Conservation (phyloP, 2,888 invertebrate species). For the Blomia tropicalis region DNA sequence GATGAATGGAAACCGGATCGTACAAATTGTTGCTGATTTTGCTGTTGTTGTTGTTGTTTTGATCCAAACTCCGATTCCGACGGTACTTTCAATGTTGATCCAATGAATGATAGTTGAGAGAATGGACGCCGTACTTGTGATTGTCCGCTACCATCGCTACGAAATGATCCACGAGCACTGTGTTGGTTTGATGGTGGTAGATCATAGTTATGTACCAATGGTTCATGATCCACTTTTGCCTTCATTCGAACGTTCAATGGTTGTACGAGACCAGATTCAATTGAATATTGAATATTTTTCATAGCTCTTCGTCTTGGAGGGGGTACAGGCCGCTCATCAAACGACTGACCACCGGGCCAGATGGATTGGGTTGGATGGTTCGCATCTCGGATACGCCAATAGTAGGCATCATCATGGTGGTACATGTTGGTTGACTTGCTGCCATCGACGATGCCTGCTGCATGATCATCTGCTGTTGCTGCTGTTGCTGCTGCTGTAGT, state of each 20-base stretch:
- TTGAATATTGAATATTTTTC: conserved; percentile 31
- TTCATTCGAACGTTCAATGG: conserved; percentile 47
- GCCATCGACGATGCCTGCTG: too few species aligned
- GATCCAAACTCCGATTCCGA: neutral
- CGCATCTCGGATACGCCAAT: neutral
- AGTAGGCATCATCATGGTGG: conserved; percentile 15
- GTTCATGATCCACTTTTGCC: neutral
- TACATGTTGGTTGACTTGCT: neutral
- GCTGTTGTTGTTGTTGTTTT: neutral
- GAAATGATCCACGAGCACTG: conserved; percentile 26
- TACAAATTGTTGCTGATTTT: neutral
- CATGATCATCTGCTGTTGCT: too few species aligned
- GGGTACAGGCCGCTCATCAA: conserved; percentile 14
- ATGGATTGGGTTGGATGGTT: neutral
- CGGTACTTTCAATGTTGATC: neutral
- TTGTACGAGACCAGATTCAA: conserved; percentile 50
- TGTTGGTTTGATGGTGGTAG: conserved; percentile 19
- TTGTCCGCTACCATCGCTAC: conserved; percentile 29
- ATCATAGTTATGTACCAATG: conserved; percentile 17
- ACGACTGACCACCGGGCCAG: conserved; percentile 10
- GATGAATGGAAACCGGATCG: neutral
- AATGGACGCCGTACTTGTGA: conserved; percentile 20
- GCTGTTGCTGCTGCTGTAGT: neutral
- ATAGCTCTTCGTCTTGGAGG: conserved; percentile 28
- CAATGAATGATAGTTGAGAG: conserved; percentile 6